These are phyloP conservation scores for Coboldia fuscipes DNA, from an alignment of 1,140 invertebrate genomes.

Conservation along the genomic window DNA sequence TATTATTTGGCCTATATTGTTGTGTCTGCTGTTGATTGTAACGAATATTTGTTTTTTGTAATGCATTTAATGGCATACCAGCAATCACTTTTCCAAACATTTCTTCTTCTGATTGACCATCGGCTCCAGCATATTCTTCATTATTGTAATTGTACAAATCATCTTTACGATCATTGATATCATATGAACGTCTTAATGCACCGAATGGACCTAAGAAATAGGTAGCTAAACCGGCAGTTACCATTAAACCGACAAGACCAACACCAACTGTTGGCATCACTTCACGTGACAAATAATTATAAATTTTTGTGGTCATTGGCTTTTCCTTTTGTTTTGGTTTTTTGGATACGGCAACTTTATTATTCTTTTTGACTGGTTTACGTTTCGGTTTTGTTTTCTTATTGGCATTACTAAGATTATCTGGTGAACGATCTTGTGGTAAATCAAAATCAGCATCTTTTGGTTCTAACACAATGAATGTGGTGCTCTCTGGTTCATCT, in stretches of 20 bases:
- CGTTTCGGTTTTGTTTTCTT: constrained; percentile 26
- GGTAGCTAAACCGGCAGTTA: constrained; percentile 45
- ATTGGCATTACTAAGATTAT: constrained; percentile 20
- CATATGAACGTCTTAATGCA: constrained; percentile 39
- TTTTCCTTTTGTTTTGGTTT: constrained; percentile 25
- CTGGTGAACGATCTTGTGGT: constrained; percentile 23
- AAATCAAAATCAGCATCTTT: constrained; percentile 32
- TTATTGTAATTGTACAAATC: constrained; percentile 39
- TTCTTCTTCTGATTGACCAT: constrained; percentile 46
- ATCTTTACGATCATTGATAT: constrained; percentile 30
- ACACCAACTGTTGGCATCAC: constrained; percentile 59
- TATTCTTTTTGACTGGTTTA: constrained; percentile 21
- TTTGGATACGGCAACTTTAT: constrained; percentile 16
- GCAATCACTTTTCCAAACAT: constrained; percentile 47
- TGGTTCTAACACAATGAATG: constrained; percentile 22
- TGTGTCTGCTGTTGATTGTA: neutral
- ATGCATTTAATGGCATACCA: constrained; percentile 35
- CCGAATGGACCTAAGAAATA: constrained; percentile 47
- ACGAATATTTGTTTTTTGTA: constrained; percentile 4
- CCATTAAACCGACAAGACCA: constrained; percentile 44
- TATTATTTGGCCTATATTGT: neutral
- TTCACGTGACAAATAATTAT: constrained; percentile 53
- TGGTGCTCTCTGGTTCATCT: neutral
- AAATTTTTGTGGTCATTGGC: constrained; percentile 45
- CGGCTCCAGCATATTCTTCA: constrained; percentile 34